A percentile compares a stretch with the other conserved stretches of the same genome.
Conservation (phyloP, 2,888 invertebrate species). For the Nyleta sp. region DNA sequence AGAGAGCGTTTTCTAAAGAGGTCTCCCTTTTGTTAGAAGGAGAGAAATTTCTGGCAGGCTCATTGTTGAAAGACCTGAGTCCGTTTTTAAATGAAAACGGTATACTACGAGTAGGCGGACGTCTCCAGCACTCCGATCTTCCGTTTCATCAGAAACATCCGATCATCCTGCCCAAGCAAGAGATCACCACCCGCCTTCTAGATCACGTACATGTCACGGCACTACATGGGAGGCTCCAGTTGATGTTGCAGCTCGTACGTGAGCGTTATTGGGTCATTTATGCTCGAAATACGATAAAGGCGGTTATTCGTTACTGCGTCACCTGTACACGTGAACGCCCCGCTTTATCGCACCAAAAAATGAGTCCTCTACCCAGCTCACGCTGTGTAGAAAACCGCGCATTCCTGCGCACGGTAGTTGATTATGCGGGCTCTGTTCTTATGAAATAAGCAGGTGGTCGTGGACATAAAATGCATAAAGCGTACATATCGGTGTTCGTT, state of each 20-base stretch:
- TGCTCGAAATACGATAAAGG: neutral
- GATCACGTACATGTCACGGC: too few relatives aligned
- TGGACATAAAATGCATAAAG: slow-evolving; percentile 4
- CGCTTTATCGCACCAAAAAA: neutral
- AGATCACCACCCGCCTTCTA: too few relatives aligned
- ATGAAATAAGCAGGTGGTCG: neutral
- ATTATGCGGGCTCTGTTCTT: neutral
- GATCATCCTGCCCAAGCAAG: too few relatives aligned
- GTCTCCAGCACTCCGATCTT: too few relatives aligned
- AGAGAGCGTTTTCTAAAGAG: too few relatives aligned
- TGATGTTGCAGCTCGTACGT: neutral
- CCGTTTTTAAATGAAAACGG: too few relatives aligned
- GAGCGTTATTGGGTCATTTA: neutral
- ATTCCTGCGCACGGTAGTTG: neutral
- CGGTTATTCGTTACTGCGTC: neutral
- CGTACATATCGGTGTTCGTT: neutral
- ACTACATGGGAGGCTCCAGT: neutral
- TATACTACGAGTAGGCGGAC: too few relatives aligned
- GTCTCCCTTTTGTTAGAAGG: too few relatives aligned
- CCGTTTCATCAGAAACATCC: too few relatives aligned
- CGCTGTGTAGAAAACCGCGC: neutral
- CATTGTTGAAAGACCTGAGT: too few relatives aligned
- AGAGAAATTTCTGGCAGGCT: too few relatives aligned
- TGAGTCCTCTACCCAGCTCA: neutral
- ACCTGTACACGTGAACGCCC: neutral